Conservation (phyloP, 2,797 vertebrate genomes). For the Steatocranus sp. region DNA sequence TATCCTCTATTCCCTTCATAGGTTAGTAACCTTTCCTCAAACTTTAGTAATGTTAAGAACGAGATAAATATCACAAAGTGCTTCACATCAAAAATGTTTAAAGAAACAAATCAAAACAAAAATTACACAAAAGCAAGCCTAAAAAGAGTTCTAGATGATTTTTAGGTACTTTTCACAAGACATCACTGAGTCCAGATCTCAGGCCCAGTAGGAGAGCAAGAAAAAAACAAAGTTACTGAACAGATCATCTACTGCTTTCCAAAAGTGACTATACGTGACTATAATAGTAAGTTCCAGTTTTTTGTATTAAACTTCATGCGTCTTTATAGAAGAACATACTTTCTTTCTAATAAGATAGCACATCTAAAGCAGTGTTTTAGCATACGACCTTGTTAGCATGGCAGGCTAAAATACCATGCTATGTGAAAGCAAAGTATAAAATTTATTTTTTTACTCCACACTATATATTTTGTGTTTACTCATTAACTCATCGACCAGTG, state of each 20-base stretch:
- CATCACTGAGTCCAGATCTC: not conserved
- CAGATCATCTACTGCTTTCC: not conserved
- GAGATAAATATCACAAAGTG: not conserved
- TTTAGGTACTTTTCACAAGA: not conserved
- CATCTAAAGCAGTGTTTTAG: not conserved
- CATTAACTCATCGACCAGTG: not conserved
- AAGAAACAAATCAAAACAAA: not conserved
- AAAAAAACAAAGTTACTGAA: rapidly evolving
- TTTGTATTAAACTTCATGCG: not conserved
- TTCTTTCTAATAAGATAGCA: not conserved
- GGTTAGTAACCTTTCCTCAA: constrained; percentile 76
- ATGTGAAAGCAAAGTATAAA: not conserved
- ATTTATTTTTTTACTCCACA: not conserved
- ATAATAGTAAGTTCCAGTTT: not conserved
- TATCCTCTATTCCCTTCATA: constrained; percentile 93
- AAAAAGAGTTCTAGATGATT: not conserved
- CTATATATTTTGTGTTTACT: not conserved
- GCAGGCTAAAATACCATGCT: not conserved
- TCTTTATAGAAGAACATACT: not conserved
- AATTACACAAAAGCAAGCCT: rapidly evolving
- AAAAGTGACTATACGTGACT: not conserved
- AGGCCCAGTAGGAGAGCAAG: not conserved
- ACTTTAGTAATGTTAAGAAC: not conserved
- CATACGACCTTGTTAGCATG: not conserved
- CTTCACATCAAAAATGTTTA: not conserved